Conservation (phyloP, 2,888 invertebrate genomes). For the Xiphydria camelus region DNA sequence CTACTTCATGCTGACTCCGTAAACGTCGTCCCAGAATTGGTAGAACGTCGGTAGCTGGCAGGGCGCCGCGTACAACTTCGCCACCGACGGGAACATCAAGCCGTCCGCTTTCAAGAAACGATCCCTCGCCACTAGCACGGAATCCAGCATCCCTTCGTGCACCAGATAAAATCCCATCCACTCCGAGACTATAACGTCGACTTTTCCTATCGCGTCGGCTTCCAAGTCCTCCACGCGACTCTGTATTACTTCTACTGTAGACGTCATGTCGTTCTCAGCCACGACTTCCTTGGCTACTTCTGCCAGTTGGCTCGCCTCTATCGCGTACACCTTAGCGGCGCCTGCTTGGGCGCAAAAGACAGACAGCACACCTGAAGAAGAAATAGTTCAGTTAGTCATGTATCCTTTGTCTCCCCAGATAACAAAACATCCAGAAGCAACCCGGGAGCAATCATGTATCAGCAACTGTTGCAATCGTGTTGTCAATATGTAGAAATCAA, state of each 20-base stretch:
- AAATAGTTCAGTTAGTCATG: too few species aligned
- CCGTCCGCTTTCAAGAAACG: constrained; percentile 76
- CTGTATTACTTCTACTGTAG: constrained; percentile 74
- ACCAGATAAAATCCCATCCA: constrained; percentile 98
- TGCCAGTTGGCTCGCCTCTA: constrained; percentile 78
- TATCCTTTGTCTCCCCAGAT: too few species aligned
- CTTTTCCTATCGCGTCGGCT: constrained; percentile 68
- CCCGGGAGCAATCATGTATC: too few species aligned
- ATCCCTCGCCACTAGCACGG: constrained; percentile 81
- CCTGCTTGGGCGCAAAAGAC: constrained; percentile 89
- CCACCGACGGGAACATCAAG: constrained; percentile 74
- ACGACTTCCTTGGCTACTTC: constrained; percentile 68
- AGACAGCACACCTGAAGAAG: constrained; percentile 75
- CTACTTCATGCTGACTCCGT: constrained; percentile 76
- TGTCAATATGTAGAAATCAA: too few species aligned
- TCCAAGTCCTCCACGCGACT: constrained; percentile 76
- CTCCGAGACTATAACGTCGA: constrained; percentile 91
- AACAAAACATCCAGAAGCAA: too few species aligned
- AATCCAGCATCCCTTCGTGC: constrained; percentile 95
- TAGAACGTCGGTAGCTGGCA: constrained; percentile 68
- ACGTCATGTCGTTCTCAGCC: constrained; percentile 70
- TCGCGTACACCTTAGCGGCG: constrained; percentile 83
- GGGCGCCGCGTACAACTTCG: constrained; percentile 68
- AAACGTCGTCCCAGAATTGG: constrained; percentile 77
- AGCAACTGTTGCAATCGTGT: too few species aligned